Evolutionary conservation across 2,113 vertebrate genomes (phyloP).

Genomic region (Protomyctophum bolini): DNA sequence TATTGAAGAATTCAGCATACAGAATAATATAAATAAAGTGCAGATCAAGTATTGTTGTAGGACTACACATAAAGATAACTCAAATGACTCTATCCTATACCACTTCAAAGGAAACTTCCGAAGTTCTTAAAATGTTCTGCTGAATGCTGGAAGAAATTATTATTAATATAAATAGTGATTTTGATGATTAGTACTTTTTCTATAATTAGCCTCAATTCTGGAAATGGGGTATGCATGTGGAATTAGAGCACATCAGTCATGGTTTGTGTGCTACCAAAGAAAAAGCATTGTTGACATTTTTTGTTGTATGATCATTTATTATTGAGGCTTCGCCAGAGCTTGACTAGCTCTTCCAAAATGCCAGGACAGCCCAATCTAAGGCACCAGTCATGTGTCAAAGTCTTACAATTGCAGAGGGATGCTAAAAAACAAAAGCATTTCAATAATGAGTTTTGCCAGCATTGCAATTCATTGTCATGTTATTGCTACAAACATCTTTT

Average conservation of each 20-base stretch:
- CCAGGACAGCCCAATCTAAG: slow-evolving; percentile 5
- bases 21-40: too few species aligned
- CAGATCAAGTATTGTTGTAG: not conserved
- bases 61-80: not conserved
- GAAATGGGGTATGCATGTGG: too few species aligned
- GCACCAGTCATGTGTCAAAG: slow-evolving; percentile 20
- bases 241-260: too few species aligned
- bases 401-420: slow-evolving; percentile 55
- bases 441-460: slow-evolving; percentile 45
- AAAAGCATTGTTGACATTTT: not conserved
- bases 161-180: not conserved
- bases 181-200: too few species aligned
- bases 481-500: slow-evolving; percentile 40
- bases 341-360: not conserved
- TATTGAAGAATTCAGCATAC: too few species aligned
- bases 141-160: not conserved
- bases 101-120: not conserved
- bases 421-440: slow-evolving; percentile 28
- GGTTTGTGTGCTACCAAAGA: not conserved
- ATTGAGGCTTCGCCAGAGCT: too few species aligned
- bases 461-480: slow-evolving; percentile 29
- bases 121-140: not conserved
- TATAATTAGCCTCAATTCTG: too few species aligned
- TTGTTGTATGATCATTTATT: not conserved
- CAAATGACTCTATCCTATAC: not conserved